Percentiles rank a stretch among this genome's conserved stretches.
Evolutionary conservation across 2,113 vertebrate genomes (phyloP).

Genomic region (Hiodon tergisus): DNA sequence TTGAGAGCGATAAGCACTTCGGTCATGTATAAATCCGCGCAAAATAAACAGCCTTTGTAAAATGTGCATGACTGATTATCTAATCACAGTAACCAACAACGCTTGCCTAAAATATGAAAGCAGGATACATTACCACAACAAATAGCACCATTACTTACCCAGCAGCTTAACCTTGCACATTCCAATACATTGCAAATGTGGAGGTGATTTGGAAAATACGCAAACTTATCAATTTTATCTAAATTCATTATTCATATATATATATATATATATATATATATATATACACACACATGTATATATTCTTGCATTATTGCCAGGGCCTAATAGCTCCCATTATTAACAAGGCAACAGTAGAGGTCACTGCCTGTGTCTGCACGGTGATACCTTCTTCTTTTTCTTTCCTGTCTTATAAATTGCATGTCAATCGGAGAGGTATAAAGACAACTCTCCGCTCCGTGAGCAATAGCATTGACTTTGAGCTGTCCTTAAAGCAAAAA

Average conservation of each 20-base stretch:
- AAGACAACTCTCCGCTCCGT: conserved; percentile 50
- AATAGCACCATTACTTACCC: conserved; percentile 28
- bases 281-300: too few species aligned
- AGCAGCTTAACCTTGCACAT: too few species aligned
- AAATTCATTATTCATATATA: too few species aligned
- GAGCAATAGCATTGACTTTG: conserved; percentile 68
- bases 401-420: conserved; percentile 54
- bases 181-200: too few species aligned
- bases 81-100: neutral
- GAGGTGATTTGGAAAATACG: too few species aligned
- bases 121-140: conserved; percentile 30
- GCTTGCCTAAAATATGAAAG: conserved; percentile 29
- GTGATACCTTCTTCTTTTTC: conserved; percentile 41
- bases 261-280: conserved; percentile 34
- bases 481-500: conserved; percentile 58
- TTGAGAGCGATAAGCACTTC: neutral
- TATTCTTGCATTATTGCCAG: too few species aligned
- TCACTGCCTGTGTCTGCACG: conserved; percentile 50
- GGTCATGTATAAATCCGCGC: too few species aligned
- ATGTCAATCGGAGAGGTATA: conserved; percentile 54
- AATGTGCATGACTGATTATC: neutral
- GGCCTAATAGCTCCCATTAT: conserved; percentile 57
- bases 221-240: too few species aligned
- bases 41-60: too few species aligned
- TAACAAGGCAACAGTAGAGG: conserved; percentile 63